A percentile compares a stretch with the other conserved stretches of the same genome.
Evolutionary conservation across 1,140 invertebrate genomes (phyloP).

Genomic region (Linepithema humile): DNA sequence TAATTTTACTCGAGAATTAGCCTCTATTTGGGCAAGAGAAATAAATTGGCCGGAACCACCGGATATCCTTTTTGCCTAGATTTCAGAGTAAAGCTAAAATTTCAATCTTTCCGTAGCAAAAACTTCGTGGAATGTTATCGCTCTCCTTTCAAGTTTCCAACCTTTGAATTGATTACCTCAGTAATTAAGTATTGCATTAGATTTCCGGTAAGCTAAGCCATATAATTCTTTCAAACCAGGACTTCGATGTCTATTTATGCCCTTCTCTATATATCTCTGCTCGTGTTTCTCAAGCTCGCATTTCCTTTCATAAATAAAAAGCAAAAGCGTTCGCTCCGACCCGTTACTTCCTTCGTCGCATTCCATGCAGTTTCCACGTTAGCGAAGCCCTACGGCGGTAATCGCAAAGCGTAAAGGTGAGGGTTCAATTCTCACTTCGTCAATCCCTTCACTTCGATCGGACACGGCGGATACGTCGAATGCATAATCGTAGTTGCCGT

Average conservation of each 20-base stretch:
- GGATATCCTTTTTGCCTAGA: neutral
- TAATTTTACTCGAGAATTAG: neutral
- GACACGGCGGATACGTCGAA: neutral
- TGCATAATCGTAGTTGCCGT: neutral
- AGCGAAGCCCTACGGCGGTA: neutral
- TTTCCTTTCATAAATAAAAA: constrained; percentile 34
- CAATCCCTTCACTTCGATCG: constrained; percentile 36
- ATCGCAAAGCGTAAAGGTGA: constrained; percentile 18
- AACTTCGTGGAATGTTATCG: neutral
- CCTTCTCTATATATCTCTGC: neutral
- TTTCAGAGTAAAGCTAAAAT: neutral
- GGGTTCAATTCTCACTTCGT: constrained; percentile 9
- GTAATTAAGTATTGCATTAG: neutral
- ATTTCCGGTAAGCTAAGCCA: neutral
- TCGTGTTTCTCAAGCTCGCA: neutral
- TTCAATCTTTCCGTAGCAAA: neutral
- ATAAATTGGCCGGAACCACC: neutral
- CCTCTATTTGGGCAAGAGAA: neutral
- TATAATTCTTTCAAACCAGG: neutral
- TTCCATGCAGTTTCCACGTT: constrained; percentile 25
- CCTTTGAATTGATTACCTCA: neutral
- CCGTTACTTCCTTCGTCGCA: constrained; percentile 33
- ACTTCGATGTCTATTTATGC: neutral
- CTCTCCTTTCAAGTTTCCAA: neutral
- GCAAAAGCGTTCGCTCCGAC: constrained; percentile 25